Base-by-base conservation (phyloP, 2,113 vertebrate genomes). In the Toxotes jaculatrix region DNA sequence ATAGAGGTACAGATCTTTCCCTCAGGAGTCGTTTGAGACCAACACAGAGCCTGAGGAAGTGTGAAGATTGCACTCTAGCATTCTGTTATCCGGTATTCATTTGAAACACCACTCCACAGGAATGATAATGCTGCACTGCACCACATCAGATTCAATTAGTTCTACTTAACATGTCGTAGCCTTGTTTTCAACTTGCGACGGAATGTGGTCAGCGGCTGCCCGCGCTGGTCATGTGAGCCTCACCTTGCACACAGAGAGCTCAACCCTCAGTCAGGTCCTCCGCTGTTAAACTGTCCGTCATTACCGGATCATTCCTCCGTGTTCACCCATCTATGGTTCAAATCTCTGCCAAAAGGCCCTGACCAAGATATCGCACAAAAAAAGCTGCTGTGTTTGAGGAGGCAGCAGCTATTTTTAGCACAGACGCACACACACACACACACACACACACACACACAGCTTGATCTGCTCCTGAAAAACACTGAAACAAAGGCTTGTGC, bases 401-500 rank as follows among this genome's bases (percentile, higher is more conserved):
- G 34, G 40, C 64, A 27, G 12, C 11, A 10, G 43, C 45, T 57
- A 79, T 57, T 69, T 76, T 75, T 81, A 74, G 57, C n/a, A 4
- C 56, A 61, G 12, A n/a, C n/a, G 65, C 67, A 77, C 75, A 72
- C 43, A 71, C 68, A 80, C 75, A 72, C 43, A 71, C 68, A 80
- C n/a, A 4, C 56, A 61, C 9, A 27, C 27, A 69, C 67, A 77
- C 75, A 72, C 43, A 71, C 68, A 80, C 70, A 53, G 21, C 45
- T 69, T 55, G 23, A 74, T 66, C 73, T 86, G 65, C 79, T 77
- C 62, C 69, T 77, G 51, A 80, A 57, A 63, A 72, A 64, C 68
- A 45, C 40, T 53, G 74, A 84, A 74, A 85, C 77, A 77, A 83
- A 87, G 74, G 31, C 77, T 23, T 43, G 59, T 53, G 71, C 36